Evolutionary conservation across 2,797 vertebrate genomes (phyloP), one percentile per base, ranked within the genome.

Genomic region (Enteromius mattozi): DNA sequence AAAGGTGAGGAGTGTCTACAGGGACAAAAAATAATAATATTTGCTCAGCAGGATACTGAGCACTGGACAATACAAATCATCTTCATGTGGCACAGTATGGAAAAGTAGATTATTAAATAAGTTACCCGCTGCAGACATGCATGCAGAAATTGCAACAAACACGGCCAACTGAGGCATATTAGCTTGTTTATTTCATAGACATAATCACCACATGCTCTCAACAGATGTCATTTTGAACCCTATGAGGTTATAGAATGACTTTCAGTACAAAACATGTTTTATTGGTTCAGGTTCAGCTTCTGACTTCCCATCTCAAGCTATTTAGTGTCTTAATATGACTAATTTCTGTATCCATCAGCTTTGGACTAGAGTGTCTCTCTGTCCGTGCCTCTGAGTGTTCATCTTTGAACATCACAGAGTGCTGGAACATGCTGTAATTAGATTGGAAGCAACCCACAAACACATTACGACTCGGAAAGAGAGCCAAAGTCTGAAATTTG

Each of bases 371-470:
- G 37, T 86, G 61, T 81, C 72, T 49, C 42, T 16, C 40, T 82
- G 71, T 59, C 54, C 54, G 21, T 66, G 79, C 76, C 80, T 37
- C 71, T 78, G 78, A 87, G 82, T 84, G 83, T 63, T 77, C 70
- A 70, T 75, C 69, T 88, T n/a, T 71, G 82, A 78, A 70, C 35
- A 83, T 88, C 69, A 24, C 59, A 79, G 70, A 61, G 51, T 78
- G 85, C 71, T 80, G 81, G 81, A 78, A 80, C 63, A 80, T 78
- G 56, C 86, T 86, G 75, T 87, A 83, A 89, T 88, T 89, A 88
- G 78, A 90, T 82, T 87, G 81, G 80, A 72, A 54, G 30, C 79
- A 77, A 84, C 77, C 81, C 87, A 80, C 47, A 76, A 84, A 87
- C 66, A 68, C 72, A 87, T 88, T 87, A 85, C 9, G 47, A 77